Conservation (phyloP, 2,797 vertebrate species). For the Menidia menidia region DNA sequence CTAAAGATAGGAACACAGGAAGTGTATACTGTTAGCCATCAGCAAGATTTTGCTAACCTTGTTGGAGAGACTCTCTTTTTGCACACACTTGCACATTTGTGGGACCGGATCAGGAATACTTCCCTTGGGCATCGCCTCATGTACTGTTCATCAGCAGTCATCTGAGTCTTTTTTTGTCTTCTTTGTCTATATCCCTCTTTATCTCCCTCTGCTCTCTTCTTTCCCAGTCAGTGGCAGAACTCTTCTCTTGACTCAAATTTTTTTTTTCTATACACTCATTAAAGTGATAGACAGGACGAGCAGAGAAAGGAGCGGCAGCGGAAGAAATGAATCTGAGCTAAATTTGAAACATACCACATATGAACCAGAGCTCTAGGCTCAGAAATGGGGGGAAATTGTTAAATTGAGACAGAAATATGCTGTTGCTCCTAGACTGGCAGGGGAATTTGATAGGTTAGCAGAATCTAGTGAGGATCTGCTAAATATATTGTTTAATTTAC, state of each 20-base stretch:
- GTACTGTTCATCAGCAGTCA: constrained; percentile 48
- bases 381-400: not conserved
- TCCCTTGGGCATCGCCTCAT: constrained; percentile 45
- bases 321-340: constrained; percentile 33
- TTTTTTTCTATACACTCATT: constrained; percentile 47
- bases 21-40: not conserved
- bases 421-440: not conserved
- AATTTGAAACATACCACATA: constrained; percentile 26
- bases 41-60: constrained; percentile 36
- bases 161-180: constrained; percentile 18
- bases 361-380: constrained; percentile 22
- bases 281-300: constrained; percentile 58
- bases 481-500: not conserved
- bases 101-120: constrained; percentile 58
- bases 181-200: constrained; percentile 5
- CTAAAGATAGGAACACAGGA: not conserved
- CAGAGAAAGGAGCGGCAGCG: not conserved
- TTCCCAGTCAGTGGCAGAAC: not conserved
- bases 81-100: constrained; percentile 10
- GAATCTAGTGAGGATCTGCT: not conserved
- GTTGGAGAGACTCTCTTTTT: constrained; percentile 24
- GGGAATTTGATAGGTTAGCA: not conserved
- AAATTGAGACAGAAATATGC: not conserved
- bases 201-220: constrained; percentile 1
- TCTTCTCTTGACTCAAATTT: constrained; percentile 26